Evolutionary conservation across 2,888 invertebrate genomes (phyloP).

Genomic region (Nematopogon swammerdamellus): DNA sequence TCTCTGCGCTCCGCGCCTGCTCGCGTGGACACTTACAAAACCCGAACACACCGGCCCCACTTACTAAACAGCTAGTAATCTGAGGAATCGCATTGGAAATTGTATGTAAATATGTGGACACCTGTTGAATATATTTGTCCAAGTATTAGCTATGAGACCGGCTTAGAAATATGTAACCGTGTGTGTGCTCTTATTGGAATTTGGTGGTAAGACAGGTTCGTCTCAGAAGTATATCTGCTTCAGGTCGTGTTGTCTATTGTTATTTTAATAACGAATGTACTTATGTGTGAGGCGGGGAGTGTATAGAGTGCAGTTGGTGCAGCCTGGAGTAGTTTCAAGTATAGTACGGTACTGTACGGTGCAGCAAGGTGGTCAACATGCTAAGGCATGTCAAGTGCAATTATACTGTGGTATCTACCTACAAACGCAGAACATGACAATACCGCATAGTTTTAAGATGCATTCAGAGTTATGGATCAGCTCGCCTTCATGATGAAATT

Average conservation of each 20-base stretch:
- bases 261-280: background rate
- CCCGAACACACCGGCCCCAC: constrained; percentile 33
- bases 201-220: background rate
- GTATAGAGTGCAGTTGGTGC: too few relatives aligned
- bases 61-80: constrained; percentile 33
- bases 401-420: too few relatives aligned
- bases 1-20: background rate
- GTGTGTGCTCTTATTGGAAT: background rate
- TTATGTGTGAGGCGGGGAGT: background rate
- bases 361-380: too few relatives aligned
- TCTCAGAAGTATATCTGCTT: background rate
- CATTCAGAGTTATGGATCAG: too few relatives aligned
- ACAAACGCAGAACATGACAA: too few relatives aligned
- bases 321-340: too few relatives aligned
- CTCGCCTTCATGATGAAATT: too few relatives aligned
- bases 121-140: constrained; percentile 52
- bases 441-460: too few relatives aligned
- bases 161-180: background rate
- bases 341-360: too few relatives aligned
- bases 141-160: background rate
- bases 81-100: constrained; percentile 39
- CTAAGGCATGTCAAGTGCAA: too few relatives aligned
- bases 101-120: constrained; percentile 53
- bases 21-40: constrained; percentile 12
- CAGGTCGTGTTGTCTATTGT: background rate